A percentile compares a stretch with the other conserved stretches of the same genome.
phyloP scores from a whole-genome alignment of 92 coral and sea anemone species.

The Epizoanthus illoricatus region DNA sequence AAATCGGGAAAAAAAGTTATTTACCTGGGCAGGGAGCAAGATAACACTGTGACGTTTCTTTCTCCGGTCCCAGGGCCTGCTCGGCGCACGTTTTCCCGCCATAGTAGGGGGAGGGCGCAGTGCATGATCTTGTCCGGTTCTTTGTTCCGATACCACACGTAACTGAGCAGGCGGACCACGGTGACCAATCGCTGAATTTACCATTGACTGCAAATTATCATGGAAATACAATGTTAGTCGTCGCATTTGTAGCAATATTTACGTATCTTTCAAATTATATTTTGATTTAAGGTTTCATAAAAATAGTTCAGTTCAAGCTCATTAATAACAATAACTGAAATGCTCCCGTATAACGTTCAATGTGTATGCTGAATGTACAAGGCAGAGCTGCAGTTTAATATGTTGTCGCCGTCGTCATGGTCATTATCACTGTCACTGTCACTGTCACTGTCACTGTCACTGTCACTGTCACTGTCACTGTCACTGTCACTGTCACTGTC shows the following conservation, averaged over 20 bases:
- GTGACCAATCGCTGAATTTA: constrained; percentile 84
- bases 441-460: no score
- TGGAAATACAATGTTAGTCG: not conserved
- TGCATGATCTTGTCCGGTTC: constrained; percentile 87
- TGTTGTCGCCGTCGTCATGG: no score
- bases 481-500: no score
- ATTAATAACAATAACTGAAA: no score
- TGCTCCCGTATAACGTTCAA: no score
- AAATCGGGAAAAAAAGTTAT: not conserved
- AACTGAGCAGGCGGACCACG: constrained; percentile 93
- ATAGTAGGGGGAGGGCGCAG: constrained; percentile 77
- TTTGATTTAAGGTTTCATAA: not conserved
- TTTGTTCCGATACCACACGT: constrained; percentile 91
- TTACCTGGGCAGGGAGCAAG: constrained; percentile 95
- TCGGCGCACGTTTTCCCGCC: constrained; percentile 95
- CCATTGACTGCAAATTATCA: constrained; percentile 70
- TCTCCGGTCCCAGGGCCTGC: constrained; percentile 82
- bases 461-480: no score
- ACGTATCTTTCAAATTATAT: not conserved
- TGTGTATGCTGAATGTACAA: no score
- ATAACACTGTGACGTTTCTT: constrained; percentile 76
- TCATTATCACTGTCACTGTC: no score
- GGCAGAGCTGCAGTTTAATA: no score
- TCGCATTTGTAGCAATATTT: not conserved
- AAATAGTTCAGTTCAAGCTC: not conserved